phyloP scores from a whole-genome alignment of 2,797 vertebrate genomes.

The Muscicapa comitata region DNA sequence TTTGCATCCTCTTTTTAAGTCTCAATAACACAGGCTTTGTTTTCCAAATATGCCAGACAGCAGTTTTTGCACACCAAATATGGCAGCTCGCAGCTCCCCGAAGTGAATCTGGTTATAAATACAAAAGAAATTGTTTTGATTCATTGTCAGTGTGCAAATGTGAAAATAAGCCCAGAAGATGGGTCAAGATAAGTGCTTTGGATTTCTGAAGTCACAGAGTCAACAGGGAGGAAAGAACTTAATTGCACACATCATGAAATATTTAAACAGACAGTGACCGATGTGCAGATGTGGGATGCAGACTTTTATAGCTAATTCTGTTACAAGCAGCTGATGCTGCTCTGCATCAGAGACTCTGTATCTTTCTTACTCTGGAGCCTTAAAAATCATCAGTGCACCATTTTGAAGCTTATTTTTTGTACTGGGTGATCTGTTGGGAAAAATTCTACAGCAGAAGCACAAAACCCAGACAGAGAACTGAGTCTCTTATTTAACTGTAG shows the following conservation, averaged over 20 bases:
- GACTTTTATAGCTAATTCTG: not conserved
- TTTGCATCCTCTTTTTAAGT: not conserved
- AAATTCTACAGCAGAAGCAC: not conserved
- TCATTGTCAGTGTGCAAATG: not conserved
- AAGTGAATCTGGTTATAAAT: not conserved
- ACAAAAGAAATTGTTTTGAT: not conserved
- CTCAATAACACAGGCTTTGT: not conserved
- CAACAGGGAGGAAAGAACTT: not conserved
- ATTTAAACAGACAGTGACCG: not conserved
- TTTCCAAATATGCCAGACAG: constrained; percentile 21
- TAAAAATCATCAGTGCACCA: not conserved
- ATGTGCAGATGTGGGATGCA: not conserved
- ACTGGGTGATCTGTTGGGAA: not conserved
- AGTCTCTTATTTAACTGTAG: not conserved
- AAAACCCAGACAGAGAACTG: not conserved
- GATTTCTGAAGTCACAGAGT: not conserved
- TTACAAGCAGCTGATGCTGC: not conserved
- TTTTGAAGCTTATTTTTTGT: not conserved
- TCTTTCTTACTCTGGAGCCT: not conserved
- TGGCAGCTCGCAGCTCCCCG: not conserved
- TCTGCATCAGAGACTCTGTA: accelerated
- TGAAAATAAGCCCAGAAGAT: not conserved
- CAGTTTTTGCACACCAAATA: not conserved
- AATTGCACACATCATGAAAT: not conserved
- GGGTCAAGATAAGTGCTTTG: not conserved